Evolutionary conservation across 2,797 vertebrate genomes (phyloP).

Genomic region (Enteromius radiatus): DNA sequence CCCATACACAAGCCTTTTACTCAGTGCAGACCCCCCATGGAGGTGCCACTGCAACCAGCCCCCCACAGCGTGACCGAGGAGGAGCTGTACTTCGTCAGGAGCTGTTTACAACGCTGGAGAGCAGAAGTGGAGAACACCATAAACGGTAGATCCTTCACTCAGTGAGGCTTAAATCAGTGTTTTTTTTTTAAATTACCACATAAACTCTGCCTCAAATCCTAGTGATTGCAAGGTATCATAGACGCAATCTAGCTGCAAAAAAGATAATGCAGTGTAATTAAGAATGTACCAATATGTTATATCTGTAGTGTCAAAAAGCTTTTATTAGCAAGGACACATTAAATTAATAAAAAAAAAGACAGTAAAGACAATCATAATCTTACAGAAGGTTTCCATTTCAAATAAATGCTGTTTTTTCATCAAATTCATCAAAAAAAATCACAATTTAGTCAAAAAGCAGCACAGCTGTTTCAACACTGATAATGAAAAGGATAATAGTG

Average conservation of each 20-base stretch:
- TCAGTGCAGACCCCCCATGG: slow-evolving; percentile 69
- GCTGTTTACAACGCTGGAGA: slow-evolving; percentile 92
- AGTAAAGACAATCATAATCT: not conserved
- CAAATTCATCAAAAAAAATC: not conserved
- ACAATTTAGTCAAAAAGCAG: not conserved
- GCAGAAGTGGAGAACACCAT: slow-evolving; percentile 90
- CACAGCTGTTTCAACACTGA: not conserved
- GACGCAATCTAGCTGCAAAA: not conserved
- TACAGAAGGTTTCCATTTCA: not conserved
- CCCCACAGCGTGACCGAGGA: slow-evolving; percentile 82
- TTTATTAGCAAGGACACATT: not conserved
- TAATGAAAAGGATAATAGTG: not conserved
- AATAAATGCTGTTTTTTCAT: not conserved
- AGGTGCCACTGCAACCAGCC: slow-evolving; percentile 75
- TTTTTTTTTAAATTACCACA: not conserved
- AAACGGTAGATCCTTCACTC: slow-evolving; percentile 76
- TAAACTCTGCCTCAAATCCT: not conserved
- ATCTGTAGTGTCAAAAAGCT: not conserved
- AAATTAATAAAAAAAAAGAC: not conserved
- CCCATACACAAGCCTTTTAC: slow-evolving; percentile 72
- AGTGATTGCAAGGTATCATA: slow-evolving; percentile 11
- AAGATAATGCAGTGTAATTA: not conserved
- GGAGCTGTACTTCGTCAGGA: slow-evolving; percentile 85
- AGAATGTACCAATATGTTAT: not conserved
- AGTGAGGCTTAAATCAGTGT: not conserved